A percentile compares a stretch with the other conserved stretches of the same genome.
These are phyloP conservation scores for Apteryx mantelli DNA, from an alignment of 2,113 vertebrate genomes.

Conservation along the genomic window DNA sequence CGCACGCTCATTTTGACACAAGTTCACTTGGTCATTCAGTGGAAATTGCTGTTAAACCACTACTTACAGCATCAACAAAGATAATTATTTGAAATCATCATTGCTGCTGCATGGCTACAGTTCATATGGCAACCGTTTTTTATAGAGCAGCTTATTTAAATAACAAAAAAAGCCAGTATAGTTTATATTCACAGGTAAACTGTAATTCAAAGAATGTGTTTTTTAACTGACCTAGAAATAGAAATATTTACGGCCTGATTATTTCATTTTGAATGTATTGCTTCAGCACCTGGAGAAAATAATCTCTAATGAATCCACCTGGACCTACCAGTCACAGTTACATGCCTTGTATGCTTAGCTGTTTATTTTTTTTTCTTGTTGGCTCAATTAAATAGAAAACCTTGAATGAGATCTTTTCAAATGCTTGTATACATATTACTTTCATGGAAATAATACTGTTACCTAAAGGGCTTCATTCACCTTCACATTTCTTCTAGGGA, in stretches of 20 bases:
- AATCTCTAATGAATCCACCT: neutral
- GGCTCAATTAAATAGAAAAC: neutral
- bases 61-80: neutral
- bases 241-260: neutral
- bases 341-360: neutral
- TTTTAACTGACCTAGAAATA: neutral
- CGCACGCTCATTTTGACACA: neutral
- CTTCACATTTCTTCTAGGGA: conserved; percentile 41
- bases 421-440: conserved; percentile 37
- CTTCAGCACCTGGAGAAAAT: neutral
- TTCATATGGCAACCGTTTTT: neutral
- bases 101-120: neutral
- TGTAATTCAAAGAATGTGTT: neutral
- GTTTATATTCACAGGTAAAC: neutral
- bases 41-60: neutral
- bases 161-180: neutral
- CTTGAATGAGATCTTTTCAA: conserved; percentile 1
- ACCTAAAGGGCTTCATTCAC: conserved; percentile 43
- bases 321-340: neutral
- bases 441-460: conserved; percentile 54
- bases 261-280: neutral
- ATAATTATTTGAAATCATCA: neutral
- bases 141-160: neutral
- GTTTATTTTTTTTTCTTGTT: neutral
- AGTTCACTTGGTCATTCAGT: neutral